A percentile compares a stretch with the other conserved stretches of the same genome.
Evolutionary conservation across 2,113 vertebrate genomes (phyloP).

Genomic region (Scopus umbretta): DNA sequence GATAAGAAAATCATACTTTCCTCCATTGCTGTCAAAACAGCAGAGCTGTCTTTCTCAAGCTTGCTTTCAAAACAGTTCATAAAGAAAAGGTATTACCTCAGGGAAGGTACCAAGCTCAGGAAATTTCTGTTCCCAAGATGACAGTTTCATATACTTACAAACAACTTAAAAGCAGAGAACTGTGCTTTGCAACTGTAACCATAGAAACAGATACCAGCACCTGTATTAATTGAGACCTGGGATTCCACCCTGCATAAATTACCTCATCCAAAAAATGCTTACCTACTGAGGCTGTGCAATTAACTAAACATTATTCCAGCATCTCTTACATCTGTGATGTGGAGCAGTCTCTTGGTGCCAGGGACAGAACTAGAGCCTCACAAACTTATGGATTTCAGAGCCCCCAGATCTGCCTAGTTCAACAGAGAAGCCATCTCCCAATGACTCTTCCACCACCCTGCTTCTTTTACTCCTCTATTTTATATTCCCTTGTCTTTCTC

Average conservation of each 20-base stretch:
- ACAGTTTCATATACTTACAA: conserved; percentile 4
- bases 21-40: background rate
- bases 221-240: background rate
- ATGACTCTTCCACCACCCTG: background rate
- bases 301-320: background rate
- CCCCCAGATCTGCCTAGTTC: background rate
- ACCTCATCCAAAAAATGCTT: background rate
- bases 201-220: conserved; percentile 19
- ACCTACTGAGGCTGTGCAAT: background rate
- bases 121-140: conserved; percentile 1
- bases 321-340: background rate
- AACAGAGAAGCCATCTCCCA: background rate
- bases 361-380: background rate
- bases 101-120: background rate
- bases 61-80: background rate
- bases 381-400: background rate
- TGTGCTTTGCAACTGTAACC: conserved; percentile 9
- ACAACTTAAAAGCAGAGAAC: background rate
- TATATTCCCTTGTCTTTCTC: background rate
- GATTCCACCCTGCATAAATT: conserved; percentile 9
- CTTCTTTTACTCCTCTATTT: background rate
- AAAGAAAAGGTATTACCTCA: conserved; percentile 1
- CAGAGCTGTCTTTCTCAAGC: background rate
- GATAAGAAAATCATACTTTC: background rate
- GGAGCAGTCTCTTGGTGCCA: background rate